Evolutionary conservation across 2,797 vertebrate species (phyloP).

Genomic region (Sebastolobus alascanus): DNA sequence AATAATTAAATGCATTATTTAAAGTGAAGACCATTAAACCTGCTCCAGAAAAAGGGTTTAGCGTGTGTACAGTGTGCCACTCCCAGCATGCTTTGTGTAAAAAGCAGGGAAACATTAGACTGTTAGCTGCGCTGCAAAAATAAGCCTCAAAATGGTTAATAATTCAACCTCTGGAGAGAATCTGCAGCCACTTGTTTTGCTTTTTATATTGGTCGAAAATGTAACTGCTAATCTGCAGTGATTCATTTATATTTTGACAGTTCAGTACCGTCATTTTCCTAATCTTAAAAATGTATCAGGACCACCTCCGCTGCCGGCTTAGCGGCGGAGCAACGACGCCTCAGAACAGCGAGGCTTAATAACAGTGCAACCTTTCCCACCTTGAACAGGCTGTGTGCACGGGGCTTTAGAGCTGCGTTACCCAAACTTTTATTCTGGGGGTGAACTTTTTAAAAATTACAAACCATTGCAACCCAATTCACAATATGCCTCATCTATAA

Average conservation of each 20-base stretch:
- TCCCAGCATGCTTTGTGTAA: constrained; percentile 8
- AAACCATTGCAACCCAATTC: no score
- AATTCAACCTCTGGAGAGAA: not conserved
- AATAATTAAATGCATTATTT: not conserved
- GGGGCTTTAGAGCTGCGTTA: no score
- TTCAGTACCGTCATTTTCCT: not conserved
- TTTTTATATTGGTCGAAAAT: not conserved
- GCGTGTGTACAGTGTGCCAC: not conserved
- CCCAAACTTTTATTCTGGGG: no score
- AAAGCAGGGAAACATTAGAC: not conserved
- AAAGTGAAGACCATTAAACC: not conserved
- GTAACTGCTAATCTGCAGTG: not conserved
- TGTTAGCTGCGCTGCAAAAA: not conserved
- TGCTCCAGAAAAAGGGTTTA: not conserved
- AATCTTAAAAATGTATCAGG: not conserved
- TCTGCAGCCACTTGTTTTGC: not conserved
- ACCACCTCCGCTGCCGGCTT: no score
- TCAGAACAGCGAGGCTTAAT: not conserved
- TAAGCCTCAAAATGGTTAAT: not conserved
- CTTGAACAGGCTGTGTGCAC: no score
- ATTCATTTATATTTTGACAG: not conserved
- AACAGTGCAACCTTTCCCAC: no score
- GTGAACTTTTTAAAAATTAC: no score
- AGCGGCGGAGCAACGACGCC: no score
- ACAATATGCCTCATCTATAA: no score